Evolutionary conservation across 2,113 vertebrate species (phyloP).

Genomic region (Grammatotria lemairii): DNA sequence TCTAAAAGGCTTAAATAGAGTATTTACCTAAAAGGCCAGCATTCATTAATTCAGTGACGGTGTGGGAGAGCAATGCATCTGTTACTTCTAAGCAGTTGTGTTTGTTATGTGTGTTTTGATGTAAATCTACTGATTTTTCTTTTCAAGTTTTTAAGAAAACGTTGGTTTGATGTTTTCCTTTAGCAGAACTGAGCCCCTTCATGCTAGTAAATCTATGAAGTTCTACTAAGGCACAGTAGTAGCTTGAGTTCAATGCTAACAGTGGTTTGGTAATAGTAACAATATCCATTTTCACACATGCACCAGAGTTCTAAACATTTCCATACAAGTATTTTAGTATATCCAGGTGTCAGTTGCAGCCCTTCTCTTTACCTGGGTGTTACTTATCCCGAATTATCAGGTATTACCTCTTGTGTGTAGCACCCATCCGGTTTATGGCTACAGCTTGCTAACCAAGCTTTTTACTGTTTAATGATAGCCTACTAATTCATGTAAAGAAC

Average conservation of each 20-base stretch:
- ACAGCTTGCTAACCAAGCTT: background rate
- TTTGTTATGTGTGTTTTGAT: slow-evolving; percentile 11
- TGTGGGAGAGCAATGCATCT: background rate
- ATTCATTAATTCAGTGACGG: slow-evolving; percentile 5
- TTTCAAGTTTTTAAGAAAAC: background rate
- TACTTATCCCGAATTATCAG: fast-evolving
- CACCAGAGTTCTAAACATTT: background rate
- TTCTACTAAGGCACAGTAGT: background rate
- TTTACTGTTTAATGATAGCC: background rate
- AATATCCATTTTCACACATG: background rate
- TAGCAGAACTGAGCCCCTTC: background rate
- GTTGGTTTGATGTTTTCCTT: background rate
- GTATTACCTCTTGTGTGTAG: background rate
- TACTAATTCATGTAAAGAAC: background rate
- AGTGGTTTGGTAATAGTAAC: background rate
- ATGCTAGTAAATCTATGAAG: background rate
- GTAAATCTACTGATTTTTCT: background rate
- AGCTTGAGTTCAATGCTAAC: background rate
- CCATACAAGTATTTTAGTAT: background rate
- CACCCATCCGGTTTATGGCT: background rate
- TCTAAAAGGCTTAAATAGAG: background rate
- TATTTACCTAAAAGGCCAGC: slow-evolving; percentile 32
- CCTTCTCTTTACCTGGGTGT: background rate
- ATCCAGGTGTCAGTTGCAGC: background rate
- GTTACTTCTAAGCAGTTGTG: background rate